phyloP scores from a whole-genome alignment of 1,140 invertebrate species.

The Meloidogyne floridensis region DNA sequence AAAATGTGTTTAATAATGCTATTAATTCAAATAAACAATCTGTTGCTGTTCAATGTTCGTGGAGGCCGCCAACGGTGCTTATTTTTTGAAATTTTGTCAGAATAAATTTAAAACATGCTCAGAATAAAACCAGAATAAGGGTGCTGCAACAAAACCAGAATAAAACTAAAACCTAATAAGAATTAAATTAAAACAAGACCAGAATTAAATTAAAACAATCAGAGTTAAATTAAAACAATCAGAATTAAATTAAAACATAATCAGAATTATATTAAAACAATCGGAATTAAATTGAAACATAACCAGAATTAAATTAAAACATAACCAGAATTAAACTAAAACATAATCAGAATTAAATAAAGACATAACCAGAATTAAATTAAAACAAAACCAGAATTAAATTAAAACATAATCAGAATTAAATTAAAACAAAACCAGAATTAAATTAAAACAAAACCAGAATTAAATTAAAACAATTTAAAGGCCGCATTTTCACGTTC shows the following conservation, averaged over 20 bases:
- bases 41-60: neutral
- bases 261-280: neutral
- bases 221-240: neutral
- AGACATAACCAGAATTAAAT: neutral
- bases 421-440: neutral
- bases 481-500: neutral
- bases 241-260: neutral
- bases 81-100: neutral
- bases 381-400: neutral
- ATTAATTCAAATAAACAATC: neutral
- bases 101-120: too few relatives aligned
- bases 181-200: too few relatives aligned
- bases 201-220: neutral
- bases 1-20: neutral
- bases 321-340: too few relatives aligned
- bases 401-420: neutral
- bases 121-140: too few relatives aligned
- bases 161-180: too few relatives aligned
- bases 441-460: neutral
- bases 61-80: constrained; percentile 1
- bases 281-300: neutral
- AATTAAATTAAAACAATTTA: neutral
- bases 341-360: too few relatives aligned
- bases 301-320: neutral
- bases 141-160: too few relatives aligned